Evolutionary conservation across 2,113 vertebrate genomes (phyloP), one percentile per base, ranked within the genome.

Genomic region (Circaetus cinerascens): DNA sequence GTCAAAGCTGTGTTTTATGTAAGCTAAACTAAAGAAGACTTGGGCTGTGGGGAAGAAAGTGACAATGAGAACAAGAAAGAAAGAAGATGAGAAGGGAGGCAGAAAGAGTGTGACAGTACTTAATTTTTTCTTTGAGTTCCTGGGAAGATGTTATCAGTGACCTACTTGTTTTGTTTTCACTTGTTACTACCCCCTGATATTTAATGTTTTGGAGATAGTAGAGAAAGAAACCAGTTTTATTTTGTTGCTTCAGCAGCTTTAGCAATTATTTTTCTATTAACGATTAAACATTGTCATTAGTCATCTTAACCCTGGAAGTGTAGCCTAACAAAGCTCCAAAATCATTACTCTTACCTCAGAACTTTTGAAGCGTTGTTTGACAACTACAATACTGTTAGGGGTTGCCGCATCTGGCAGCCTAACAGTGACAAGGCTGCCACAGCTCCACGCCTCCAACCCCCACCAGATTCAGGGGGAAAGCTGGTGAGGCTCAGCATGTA

Each of bases 241-340:
- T 95, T 82, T 87, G 7, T 14, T 67, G 40, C 46, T 89, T 85
- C 40, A 46, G 3, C 13, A 53, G 46, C 5, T 90, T 92, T 69
- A 83, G 16, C 19, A 78, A 60, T 88, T 89, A 41, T 86, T 92
- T 91, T 96, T 84, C 48, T 78, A 29, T 73, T 79, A 67, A 78
- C 1, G 1, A 57, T 62, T 75, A 40, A 87, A 83, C 11, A 36
- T 66, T 12, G 27, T 85, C 27, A 51, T 91, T 66, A 66, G 29
- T n/a, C 13, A 50, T 45, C 13, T 57, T 62, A 74, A 84, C 36
- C 5, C 25, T 53, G 23, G 86, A 81, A 82, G 10, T 22, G 23
- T 55, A 21, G 19, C 46, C 29, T 59, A 87, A 73, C 2, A 66
- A 50, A 73, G 5, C 40, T 84, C 15, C 17, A 80, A 79, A 88